Conservation (phyloP, 2,888 invertebrate species). For the Phortica okadai region DNA sequence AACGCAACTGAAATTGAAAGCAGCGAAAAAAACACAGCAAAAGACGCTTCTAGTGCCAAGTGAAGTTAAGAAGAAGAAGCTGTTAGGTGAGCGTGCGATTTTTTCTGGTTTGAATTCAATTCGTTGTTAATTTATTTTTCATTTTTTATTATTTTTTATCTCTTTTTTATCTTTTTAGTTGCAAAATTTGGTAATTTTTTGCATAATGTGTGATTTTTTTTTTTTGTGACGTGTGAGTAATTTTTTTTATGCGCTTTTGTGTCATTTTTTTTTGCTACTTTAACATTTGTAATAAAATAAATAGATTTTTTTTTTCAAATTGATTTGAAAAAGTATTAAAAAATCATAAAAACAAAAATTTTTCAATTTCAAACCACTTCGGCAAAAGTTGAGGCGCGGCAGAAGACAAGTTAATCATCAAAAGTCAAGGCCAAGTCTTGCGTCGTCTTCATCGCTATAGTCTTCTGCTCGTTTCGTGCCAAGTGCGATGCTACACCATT, state of each 20-base stretch:
- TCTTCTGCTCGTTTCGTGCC: slow-evolving; percentile 50
- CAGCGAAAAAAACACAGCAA: slow-evolving; percentile 15
- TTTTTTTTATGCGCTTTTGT: no score
- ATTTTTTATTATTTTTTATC: slow-evolving; percentile 24
- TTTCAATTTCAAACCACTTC: no score
- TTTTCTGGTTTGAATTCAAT: slow-evolving; percentile 3
- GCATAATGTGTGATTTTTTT: no score
- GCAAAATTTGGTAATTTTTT: no score
- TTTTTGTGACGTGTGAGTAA: no score
- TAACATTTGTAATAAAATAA: no score
- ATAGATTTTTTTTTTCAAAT: no score
- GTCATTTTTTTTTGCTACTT: no score
- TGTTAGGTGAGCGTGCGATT: slow-evolving; percentile 9
- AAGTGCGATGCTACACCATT: slow-evolving; percentile 61
- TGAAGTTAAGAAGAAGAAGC: neutral
- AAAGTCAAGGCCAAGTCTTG: slow-evolving; percentile 25
- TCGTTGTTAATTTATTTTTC: neutral
- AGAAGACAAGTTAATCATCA: slow-evolving; percentile 40
- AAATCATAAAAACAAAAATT: no score
- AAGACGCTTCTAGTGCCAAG: neutral
- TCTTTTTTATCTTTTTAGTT: slow-evolving; percentile 5
- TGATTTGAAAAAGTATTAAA: no score
- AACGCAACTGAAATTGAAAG: slow-evolving; percentile 18
- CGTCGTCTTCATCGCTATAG: neutral
- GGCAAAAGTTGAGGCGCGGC: neutral